Base-by-base conservation (phyloP, 2,797 vertebrate genomes). In the Cyclopterus lumpus region DNA sequence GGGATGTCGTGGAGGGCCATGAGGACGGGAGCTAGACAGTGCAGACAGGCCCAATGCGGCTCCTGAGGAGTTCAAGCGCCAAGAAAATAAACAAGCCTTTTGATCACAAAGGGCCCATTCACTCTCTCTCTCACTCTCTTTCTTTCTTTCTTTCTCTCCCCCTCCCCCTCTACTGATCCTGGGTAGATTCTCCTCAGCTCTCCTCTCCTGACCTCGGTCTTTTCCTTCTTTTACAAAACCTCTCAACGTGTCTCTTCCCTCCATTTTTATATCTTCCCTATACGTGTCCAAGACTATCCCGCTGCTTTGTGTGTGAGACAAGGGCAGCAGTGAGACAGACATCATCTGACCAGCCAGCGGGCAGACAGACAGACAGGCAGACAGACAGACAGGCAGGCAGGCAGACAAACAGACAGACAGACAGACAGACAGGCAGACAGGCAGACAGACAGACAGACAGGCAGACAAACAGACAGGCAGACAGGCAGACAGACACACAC, bases 41-140 rank as follows among this genome's bases (percentile, higher is more conserved):
- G 80, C 79, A 89, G 92, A 94, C 92, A 88, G 89, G 61, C 86
- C 88, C 89, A 84, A 91, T 85, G 93, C 91, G 92, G 93, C 93
- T 95, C 91, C 92, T 93, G 85, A 94, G 82, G 91, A 91, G 88
- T 94, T 94, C 92, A 93, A 94, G 93, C 89, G 86, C 92, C 89
- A 93, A 94, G 93, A 95, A 95, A 95, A 95, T 94, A 95, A 95
- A 95, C 93, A 94, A 92, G 90, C 78, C 92, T 92, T 94, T 94
- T 93, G 93, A 95, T 95, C 93, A 95, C 94, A 95, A 95, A 95
- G 94, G 90, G 79, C 80, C 92, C 91, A 95, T 95, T 95, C 93
- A 95, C 87, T 82, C 79, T 22, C 78, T 69, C 44, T 71, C 44
- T 75, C 63, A 46, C 36, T 34, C 49, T 36, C 49, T 15, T 63